These are phyloP conservation scores for Holothuria scabra DNA, from an alignment of 53 echinoderm and acorn worm genomes.

Conservation along the genomic window DNA sequence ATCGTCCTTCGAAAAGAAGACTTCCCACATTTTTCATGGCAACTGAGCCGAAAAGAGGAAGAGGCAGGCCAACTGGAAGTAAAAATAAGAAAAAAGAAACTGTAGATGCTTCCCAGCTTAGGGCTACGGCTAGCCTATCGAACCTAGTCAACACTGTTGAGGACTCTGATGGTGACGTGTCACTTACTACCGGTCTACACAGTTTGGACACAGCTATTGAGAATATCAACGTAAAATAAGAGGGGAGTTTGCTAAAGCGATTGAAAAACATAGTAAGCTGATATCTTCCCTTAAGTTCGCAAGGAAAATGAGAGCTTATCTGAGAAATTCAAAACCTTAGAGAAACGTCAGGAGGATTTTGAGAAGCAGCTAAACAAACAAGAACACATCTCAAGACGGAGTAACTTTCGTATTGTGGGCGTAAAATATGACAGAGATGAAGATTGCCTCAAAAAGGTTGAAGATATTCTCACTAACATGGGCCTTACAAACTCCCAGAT, in stretches of 20 bases:
- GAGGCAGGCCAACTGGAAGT: not conserved
- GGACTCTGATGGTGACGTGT: constrained; percentile 25
- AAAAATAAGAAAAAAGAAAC: not conserved
- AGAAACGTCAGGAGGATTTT: not conserved
- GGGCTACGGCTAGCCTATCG: too few relatives aligned
- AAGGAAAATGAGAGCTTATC: not conserved
- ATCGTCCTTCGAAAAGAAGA: too few relatives aligned
- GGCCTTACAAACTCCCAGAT: too few relatives aligned
- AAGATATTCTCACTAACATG: too few relatives aligned
- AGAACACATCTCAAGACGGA: constrained; percentile 1
- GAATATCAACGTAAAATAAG: not conserved
- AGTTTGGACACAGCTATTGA: not conserved
- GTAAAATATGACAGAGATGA: too few relatives aligned
- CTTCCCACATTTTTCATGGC: too few relatives aligned
- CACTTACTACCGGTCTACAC: not conserved
- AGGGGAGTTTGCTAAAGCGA: not conserved
- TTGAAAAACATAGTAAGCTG: not conserved
- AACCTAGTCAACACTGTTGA: too few relatives aligned
- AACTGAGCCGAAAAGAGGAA: not conserved
- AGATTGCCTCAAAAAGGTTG: too few relatives aligned
- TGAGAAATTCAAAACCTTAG: not conserved
- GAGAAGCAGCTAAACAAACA: not conserved
- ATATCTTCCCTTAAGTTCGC: constrained; percentile 5
- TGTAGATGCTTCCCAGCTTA: too few relatives aligned
- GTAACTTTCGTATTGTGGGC: too few relatives aligned